Conservation (phyloP, 2,797 vertebrate genomes). For the Glyptemys insculpta region DNA sequence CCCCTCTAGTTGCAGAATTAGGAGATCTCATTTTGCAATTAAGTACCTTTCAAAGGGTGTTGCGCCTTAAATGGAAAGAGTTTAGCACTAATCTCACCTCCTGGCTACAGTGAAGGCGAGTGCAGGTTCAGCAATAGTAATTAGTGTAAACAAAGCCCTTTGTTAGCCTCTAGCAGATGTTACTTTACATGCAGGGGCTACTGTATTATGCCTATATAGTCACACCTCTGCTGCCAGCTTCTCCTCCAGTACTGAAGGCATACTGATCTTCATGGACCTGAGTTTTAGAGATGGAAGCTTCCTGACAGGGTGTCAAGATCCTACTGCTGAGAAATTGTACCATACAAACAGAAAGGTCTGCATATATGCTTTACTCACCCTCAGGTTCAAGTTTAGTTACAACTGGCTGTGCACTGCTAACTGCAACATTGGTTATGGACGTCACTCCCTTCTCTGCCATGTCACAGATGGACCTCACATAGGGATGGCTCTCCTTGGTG, state of each 20-base stretch:
- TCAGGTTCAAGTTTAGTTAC: constrained; percentile 12
- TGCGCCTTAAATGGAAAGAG: background rate
- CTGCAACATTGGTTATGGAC: constrained; percentile 4
- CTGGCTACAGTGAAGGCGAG: background rate
- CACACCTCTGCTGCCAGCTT: background rate
- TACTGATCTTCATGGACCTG: background rate
- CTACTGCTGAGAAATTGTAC: background rate
- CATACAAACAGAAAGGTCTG: accelerated
- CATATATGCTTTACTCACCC: background rate
- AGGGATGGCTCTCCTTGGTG: constrained; percentile 39
- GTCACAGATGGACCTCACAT: constrained; percentile 1
- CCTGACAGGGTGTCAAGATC: accelerated
- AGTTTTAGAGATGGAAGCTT: too few relatives aligned
- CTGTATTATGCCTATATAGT: background rate
- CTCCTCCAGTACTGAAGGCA: background rate
- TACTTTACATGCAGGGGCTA: background rate
- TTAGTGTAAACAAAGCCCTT: background rate
- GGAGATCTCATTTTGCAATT: background rate
- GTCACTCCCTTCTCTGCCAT: constrained; percentile 24
- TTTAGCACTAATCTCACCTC: background rate
- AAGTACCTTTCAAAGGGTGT: background rate
- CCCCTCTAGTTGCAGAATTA: background rate
- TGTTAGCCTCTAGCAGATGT: background rate
- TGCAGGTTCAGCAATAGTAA: background rate
- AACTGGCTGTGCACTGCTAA: background rate